Evolutionary conservation across 2,113 vertebrate species (phyloP), one percentile per base, ranked within the genome.

Genomic region (Calyptommatus sinebrachiatus): DNA sequence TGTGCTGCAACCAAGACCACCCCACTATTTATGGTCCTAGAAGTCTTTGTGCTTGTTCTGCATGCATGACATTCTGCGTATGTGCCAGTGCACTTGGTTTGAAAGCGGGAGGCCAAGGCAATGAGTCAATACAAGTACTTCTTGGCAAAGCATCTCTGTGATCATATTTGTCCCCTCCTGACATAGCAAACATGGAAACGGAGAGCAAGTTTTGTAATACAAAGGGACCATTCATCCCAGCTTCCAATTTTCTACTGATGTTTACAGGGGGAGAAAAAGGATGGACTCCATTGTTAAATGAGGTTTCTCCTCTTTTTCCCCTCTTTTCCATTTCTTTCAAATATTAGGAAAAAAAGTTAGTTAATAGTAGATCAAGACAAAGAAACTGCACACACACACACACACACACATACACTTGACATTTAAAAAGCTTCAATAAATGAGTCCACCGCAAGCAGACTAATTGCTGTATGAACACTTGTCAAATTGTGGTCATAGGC

Each of bases 101-200:
- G 7, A 5, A 41, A 4, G 0, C 22, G 28, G 16, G 69, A 48
- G 31, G 28, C 8, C 53, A 6, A 66, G 57, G 69, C 26, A 57
- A 68, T 77, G 62, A 20, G 57, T 76, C 72, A 76, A 21, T 41
- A 0, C 8, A 62, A 62, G 63, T 61, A 8, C 35, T 46, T 69
- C 26, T 60, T 75, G 50, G 65, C 53, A 61, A 81, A 75, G 53
- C 61, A 1, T 68, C 7, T 85, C 68, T 82, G 35, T 57, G 71
- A 35, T 74, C 24, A 70, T 53, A 41, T 53, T 77, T 72, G 2
- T n/a, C 66, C 73, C 70, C 71, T 78, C 46, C 46, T 41, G 61
- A 57, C 2, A 57, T 1, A 0, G 26, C 7, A 0, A 1, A 29
- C 57, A 45, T 66, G 46, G 46, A 68, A 77, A 48, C 2, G 2